A percentile compares a stretch with the other conserved stretches of the same genome.
Conservation (phyloP, 2,113 vertebrate species). For the Toxostoma redivivum region DNA sequence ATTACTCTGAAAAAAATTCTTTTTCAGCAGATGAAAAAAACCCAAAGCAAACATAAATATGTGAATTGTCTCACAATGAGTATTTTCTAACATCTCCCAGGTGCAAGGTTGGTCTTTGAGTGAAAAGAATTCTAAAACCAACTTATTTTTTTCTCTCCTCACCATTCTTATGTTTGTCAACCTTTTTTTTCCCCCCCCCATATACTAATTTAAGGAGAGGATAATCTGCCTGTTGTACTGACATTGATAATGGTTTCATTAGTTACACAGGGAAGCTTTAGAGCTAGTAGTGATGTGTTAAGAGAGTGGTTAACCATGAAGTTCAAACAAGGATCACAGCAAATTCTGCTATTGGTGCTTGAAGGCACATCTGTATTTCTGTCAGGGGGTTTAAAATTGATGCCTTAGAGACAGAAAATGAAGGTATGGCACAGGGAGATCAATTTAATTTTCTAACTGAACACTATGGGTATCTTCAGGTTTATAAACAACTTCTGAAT, state of each 20-base stretch:
- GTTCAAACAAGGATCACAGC: background rate
- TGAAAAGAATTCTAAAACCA: background rate
- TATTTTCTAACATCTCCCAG: background rate
- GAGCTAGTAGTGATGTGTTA: background rate
- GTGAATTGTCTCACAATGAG: background rate
- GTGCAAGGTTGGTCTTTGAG: background rate
- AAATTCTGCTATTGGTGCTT: background rate
- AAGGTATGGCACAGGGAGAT: background rate
- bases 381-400: background rate
- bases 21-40: background rate
- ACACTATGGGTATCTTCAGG: background rate
- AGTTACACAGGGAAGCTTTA: background rate
- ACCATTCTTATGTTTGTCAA: background rate
- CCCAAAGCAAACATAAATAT: background rate
- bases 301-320: background rate
- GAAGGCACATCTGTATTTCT: background rate
- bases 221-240: background rate
- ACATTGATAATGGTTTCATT: background rate
- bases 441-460: background rate
- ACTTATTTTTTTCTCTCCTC: background rate
- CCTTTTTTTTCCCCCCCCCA: fast-evolving
- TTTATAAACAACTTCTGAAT: background rate
- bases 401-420: background rate
- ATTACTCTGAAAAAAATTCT: background rate
- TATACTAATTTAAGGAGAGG: background rate